Evolutionary conservation across 2,888 invertebrate genomes (phyloP), one percentile per base, ranked within the genome.

Genomic region (Neoitamus cyanurus): DNA sequence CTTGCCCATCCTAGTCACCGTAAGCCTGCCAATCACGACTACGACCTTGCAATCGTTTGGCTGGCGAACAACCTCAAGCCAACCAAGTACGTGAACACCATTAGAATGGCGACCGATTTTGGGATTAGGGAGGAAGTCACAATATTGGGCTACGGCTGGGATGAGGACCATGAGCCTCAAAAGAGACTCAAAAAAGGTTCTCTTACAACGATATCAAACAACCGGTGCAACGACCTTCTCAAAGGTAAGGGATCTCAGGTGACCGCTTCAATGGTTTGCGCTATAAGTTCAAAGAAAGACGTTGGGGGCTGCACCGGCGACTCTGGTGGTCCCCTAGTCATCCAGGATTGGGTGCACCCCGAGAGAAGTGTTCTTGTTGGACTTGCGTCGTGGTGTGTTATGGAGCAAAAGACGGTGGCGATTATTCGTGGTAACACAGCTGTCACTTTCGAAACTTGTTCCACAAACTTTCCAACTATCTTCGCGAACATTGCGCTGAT

Each of bases 41-140:
- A 2, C 69, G 82, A 82, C 28, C 34, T 82, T 82, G 34, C 69
- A n/a, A 82, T 82, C 37, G 6, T 82, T 36, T 69, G 25, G 15
- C 36, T 82, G 6, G 1, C 3, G 0, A 6, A 69, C 3, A 20
- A 36, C 6, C 37, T 82, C 25, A 28, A n/a, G 0, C 34, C 69
- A 1, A 69, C 1, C 15, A 68, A 68, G 25, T 82, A 28, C 9
- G 82, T 82, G 25, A 69, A 69, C 34, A 42, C 36, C 5, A 28
- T 82, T 4, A 34, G 36, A 69, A 3, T 82, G 11, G 68, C 82
- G 2, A 7, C 9, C 4, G 68, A 68, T n/a, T 82, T 69, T 13
- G 25, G 69, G 15, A 7, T 37, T 25, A 37, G 31, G 4, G 82
- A 82, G 31, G 13, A 13, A 3, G 37, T 7, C 25, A 11, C 25